These are phyloP conservation scores for Sinocyclocheilus anshuiensis DNA, from an alignment of 2,113 vertebrate species.

Conservation along the genomic window DNA sequence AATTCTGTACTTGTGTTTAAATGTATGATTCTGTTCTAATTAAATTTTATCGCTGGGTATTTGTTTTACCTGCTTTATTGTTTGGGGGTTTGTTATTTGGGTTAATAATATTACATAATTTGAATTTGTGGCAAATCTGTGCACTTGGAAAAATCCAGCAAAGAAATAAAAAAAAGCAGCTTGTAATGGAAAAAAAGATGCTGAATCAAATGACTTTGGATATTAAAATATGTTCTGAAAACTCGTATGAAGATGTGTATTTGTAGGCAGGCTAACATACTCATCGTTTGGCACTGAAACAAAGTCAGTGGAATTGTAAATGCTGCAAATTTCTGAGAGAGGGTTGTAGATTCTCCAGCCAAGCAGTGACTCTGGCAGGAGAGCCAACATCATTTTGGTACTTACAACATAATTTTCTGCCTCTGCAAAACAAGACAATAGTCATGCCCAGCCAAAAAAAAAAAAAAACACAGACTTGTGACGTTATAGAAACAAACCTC, in stretches of 20 bases:
- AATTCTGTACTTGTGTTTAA: not conserved
- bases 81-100: not conserved
- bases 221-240: no score
- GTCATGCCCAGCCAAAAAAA: not conserved
- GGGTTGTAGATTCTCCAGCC: not conserved
- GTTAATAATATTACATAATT: not conserved
- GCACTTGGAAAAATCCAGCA: not conserved
- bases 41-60: not conserved
- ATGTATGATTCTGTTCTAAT: not conserved
- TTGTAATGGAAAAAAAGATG: not conserved
- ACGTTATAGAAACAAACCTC: not conserved
- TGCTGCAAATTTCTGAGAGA: not conserved
- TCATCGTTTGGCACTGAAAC: conserved; percentile 11
- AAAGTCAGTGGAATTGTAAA: conserved; percentile 8
- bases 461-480: not conserved
- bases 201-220: no score
- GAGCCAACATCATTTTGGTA: conserved; percentile 8
- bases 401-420: not conserved
- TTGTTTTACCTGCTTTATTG: not conserved
- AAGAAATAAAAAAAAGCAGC: not conserved
- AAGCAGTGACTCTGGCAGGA: conserved; percentile 2
- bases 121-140: not conserved
- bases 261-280: conserved; percentile 5
- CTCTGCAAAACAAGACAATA: not conserved
- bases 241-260: not conserved